Evolutionary conservation across 2,113 vertebrate species (phyloP).

Genomic region (Ptychochromis oligacanthus): DNA sequence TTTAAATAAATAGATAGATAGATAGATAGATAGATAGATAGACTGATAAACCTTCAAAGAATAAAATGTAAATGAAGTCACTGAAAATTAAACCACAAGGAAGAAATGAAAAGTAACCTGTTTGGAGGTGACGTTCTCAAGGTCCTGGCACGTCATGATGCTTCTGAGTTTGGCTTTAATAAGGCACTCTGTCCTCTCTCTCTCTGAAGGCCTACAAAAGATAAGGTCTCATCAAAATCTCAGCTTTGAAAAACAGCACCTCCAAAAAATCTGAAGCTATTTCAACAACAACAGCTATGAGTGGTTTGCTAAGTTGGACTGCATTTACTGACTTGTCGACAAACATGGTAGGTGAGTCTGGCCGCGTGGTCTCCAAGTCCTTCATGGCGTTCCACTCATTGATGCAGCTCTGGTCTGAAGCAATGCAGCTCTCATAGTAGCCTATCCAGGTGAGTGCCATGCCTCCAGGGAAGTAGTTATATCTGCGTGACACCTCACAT

Average conservation of each 20-base stretch:
- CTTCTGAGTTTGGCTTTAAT: conserved; percentile 95
- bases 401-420: conserved; percentile 97
- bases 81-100: background rate
- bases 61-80: background rate
- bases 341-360: conserved; percentile 92
- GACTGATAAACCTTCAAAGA: background rate
- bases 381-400: conserved; percentile 99
- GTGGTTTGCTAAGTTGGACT: background rate
- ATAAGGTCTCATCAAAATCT: background rate
- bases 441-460: conserved; percentile 94
- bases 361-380: conserved; percentile 92
- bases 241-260: background rate
- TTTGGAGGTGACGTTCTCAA: conserved; percentile 97
- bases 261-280: background rate
- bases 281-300: background rate
- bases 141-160: conserved; percentile 96
- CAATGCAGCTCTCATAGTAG: conserved; percentile 95
- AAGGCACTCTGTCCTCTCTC: conserved; percentile 91
- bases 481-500: conserved; percentile 91
- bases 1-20: background rate
- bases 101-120: conserved; percentile 78
- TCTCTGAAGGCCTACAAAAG: conserved; percentile 87
- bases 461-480: conserved; percentile 95
- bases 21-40: background rate
- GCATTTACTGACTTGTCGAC: conserved; percentile 88